phyloP scores from a whole-genome alignment of 2,113 vertebrate genomes.

The Leptobrachium leishanense region DNA sequence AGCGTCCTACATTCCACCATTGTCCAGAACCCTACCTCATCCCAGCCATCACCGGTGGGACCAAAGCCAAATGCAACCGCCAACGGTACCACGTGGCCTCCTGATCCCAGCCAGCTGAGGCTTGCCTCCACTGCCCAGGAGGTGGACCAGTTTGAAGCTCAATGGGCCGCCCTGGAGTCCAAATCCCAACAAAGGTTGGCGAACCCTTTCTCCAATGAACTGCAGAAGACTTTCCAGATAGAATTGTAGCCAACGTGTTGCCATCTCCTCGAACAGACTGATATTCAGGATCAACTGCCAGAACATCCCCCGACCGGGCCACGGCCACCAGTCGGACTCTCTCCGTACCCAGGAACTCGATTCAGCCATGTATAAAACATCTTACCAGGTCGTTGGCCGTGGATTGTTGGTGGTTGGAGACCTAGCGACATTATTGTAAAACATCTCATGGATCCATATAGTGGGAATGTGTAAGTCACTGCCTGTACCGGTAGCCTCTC shows the following conservation, averaged over 20 bases:
- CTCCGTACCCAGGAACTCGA: not conserved
- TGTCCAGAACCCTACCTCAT: conserved; percentile 58
- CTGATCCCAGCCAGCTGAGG: conserved; percentile 68
- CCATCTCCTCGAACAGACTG: not conserved
- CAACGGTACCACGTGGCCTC: conserved; percentile 70
- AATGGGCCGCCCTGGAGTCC: conserved; percentile 86
- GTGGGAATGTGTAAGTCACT: conserved; percentile 21
- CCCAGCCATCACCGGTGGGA: conserved; percentile 52
- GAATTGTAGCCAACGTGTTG: conserved; percentile 73
- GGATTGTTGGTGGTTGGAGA: not conserved
- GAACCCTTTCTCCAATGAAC: conserved; percentile 85
- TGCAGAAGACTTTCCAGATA: conserved; percentile 89
- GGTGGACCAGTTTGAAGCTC: conserved; percentile 84
- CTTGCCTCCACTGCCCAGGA: conserved; percentile 62
- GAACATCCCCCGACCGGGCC: not conserved
- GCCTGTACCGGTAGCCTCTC: not conserved
- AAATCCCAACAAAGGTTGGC: conserved; percentile 70
- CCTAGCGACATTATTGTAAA: not conserved
- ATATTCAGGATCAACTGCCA: conserved; percentile 12
- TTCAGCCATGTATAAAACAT: conserved; percentile 3
- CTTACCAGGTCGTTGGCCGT: not conserved
- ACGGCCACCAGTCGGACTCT: conserved; percentile 16
- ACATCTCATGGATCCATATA: not conserved
- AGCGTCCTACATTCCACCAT: conserved; percentile 54
- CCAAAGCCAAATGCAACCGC: conserved; percentile 65